Evolutionary conservation across 2,113 vertebrate genomes (phyloP).

Genomic region (Sigmodon hispidus): DNA sequence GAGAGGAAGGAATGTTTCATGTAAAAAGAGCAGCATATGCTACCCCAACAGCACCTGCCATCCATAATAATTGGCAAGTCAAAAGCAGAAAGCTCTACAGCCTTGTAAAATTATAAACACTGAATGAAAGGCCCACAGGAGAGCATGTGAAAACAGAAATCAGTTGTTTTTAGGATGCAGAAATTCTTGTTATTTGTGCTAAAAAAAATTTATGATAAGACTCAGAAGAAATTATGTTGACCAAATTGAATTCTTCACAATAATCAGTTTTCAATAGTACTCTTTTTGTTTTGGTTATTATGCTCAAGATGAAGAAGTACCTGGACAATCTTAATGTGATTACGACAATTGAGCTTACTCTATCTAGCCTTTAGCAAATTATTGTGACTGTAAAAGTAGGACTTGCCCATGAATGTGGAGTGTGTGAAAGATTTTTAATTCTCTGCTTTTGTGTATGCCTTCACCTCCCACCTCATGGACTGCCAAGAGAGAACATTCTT

Average conservation of each 20-base stretch:
- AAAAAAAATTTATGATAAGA: slow-evolving; percentile 45
- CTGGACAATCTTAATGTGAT: slow-evolving; percentile 29
- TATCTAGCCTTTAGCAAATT: slow-evolving; percentile 46
- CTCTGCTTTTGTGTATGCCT: slow-evolving; percentile 24
- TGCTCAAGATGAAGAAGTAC: neutral
- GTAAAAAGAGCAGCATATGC: neutral
- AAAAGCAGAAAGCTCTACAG: neutral
- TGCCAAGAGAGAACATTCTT: neutral
- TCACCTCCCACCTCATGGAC: slow-evolving; percentile 8
- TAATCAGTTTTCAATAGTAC: slow-evolving; percentile 26
- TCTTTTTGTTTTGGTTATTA: slow-evolving; percentile 36
- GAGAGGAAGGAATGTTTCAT: neutral
- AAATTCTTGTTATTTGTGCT: slow-evolving; percentile 12
- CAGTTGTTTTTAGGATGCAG: slow-evolving; percentile 9
- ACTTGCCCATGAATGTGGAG: slow-evolving; percentile 40
- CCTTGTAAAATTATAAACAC: neutral
- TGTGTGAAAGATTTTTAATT: slow-evolving; percentile 51
- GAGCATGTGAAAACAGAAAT: neutral
- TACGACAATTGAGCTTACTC: slow-evolving; percentile 49
- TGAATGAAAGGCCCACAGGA: neutral
- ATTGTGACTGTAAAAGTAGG: slow-evolving; percentile 2
- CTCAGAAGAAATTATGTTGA: slow-evolving; percentile 17
- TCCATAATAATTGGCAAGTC: neutral
- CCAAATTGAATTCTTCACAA: slow-evolving; percentile 54
- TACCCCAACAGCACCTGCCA: neutral